phyloP scores from a whole-genome alignment of 92 coral and sea anemone species.

The Isaurus tuberculatus region DNA sequence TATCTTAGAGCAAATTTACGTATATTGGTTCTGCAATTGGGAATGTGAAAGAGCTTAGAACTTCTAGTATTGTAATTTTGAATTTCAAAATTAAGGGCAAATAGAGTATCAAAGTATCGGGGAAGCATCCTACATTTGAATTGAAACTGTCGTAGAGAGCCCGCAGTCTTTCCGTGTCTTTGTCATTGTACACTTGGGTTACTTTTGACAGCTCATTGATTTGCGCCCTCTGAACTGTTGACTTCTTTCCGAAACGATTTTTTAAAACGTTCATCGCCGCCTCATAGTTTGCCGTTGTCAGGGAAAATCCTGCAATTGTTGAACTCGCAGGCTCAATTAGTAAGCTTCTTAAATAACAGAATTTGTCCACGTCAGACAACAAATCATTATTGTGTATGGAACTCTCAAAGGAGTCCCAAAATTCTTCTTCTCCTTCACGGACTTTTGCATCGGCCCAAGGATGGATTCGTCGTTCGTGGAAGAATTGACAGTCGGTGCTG shows the following conservation, averaged over 20 bases:
- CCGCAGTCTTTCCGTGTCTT: constrained; percentile 39
- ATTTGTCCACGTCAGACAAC: not conserved
- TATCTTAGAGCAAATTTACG: too few species aligned
- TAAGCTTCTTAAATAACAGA: not conserved
- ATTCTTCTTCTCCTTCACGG: not conserved
- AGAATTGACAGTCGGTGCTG: not conserved
- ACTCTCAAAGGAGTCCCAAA: not conserved
- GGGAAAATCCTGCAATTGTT: constrained; percentile 1
- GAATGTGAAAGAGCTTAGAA: too few species aligned
- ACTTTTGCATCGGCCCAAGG: not conserved
- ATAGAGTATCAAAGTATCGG: too few species aligned
- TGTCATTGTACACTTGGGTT: constrained; percentile 34
- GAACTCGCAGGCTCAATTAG: not conserved
- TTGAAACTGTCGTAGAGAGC: constrained; percentile 22
- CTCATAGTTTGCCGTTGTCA: not conserved
- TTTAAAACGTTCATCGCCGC: not conserved
- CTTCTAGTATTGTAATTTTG: too few species aligned
- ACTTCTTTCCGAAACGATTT: constrained; percentile 41
- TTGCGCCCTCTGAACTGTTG: too few species aligned
- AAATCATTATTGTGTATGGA: not conserved
- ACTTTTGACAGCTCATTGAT: constrained; percentile 46
- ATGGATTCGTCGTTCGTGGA: not conserved
- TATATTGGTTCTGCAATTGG: too few species aligned
- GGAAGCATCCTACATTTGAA: too few species aligned
- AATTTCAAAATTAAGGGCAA: too few species aligned